phyloP scores from a whole-genome alignment of 2,113 vertebrate species.

The Tachysurus vachellii region DNA sequence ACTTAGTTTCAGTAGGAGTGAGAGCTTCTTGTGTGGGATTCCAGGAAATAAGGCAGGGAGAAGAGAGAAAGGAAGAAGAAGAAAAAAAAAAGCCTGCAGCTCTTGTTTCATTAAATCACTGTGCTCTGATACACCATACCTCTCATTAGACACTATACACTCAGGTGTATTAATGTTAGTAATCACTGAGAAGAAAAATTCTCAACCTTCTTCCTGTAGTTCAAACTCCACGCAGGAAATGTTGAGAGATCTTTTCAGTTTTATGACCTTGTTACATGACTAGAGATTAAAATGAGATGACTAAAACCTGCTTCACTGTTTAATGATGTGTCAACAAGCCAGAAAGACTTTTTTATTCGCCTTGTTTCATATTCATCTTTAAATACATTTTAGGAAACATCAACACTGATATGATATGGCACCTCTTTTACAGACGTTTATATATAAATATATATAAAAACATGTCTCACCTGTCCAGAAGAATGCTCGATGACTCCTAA shows the following conservation, averaged over 20 bases:
- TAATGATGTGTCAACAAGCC: background rate
- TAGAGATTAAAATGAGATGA: background rate
- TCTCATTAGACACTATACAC: slow-evolving; percentile 25
- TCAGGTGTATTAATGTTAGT: slow-evolving; percentile 39
- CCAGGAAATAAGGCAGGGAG: background rate
- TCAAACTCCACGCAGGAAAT: slow-evolving; percentile 39
- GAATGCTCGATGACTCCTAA: slow-evolving; percentile 77
- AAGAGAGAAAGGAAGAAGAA: background rate
- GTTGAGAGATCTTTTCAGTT: background rate
- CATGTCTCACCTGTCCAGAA: slow-evolving; percentile 72
- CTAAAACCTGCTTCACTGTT: background rate
- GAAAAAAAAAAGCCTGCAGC: slow-evolving; percentile 24
- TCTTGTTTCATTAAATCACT: slow-evolving; percentile 37
- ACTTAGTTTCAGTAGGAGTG: slow-evolving; percentile 20
- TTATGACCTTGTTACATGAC: slow-evolving; percentile 3
- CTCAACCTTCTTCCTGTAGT: slow-evolving; percentile 25
- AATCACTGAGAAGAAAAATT: slow-evolving; percentile 32
- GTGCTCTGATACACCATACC: slow-evolving; percentile 12
- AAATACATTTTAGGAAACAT: background rate
- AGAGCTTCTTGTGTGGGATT: slow-evolving; percentile 30
- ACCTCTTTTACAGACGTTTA: background rate
- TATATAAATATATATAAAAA: too few relatives aligned
- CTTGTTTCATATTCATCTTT: background rate
- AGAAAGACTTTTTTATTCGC: background rate
- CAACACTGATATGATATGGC: background rate